Conservation (phyloP, 2,113 vertebrate species). For the Eptesicus fuscus region DNA sequence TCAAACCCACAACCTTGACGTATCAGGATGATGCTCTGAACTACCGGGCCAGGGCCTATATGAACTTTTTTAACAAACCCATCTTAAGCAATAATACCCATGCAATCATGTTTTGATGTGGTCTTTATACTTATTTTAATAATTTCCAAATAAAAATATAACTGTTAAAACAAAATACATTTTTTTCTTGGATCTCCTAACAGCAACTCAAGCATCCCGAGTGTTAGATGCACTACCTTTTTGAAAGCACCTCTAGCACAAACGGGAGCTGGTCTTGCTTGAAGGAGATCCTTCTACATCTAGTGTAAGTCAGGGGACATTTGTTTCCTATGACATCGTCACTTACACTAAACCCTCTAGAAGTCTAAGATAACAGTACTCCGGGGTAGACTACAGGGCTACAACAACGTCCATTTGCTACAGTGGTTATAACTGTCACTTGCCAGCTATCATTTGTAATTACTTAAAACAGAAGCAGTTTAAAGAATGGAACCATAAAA, state of each 20-base stretch:
- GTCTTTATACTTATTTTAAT: neutral
- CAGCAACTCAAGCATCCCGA: neutral
- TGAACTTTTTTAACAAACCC: neutral
- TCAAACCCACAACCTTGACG: neutral
- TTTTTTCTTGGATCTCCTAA: neutral
- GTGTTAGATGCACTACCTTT: neutral
- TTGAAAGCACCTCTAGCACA: neutral
- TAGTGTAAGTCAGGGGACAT: neutral
- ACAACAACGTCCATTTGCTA: neutral
- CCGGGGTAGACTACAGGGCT: neutral
- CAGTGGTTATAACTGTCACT: conserved; percentile 19
- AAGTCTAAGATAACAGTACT: neutral
- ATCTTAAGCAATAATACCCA: neutral
- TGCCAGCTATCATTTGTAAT: conserved; percentile 44
- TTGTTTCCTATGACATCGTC: neutral
- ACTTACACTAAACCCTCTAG: neutral
- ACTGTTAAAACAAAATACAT: neutral
- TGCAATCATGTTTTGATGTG: neutral
- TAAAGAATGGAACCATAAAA: conserved; percentile 63
- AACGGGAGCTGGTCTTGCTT: neutral
- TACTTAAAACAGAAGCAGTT: conserved; percentile 55
- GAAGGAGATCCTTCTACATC: neutral
- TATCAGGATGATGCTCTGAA: neutral
- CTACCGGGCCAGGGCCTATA: neutral
- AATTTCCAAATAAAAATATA: neutral